phyloP scores from a whole-genome alignment of 2,888 invertebrate species.

The Aelia acuminata region DNA sequence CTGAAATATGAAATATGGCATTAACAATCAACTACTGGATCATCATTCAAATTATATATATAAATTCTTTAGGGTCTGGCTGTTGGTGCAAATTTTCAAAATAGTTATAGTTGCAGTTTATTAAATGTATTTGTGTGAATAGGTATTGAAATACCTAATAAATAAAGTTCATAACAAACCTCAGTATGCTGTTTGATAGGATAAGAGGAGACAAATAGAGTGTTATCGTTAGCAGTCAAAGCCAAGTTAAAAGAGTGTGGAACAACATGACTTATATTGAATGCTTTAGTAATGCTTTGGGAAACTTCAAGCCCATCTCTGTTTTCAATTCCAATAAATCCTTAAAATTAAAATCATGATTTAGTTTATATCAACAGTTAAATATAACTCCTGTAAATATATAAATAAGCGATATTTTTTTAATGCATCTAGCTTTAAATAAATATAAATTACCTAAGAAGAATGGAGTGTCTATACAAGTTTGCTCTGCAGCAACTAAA shows the following conservation, averaged over 20 bases:
- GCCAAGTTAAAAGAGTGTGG: conserved; percentile 47
- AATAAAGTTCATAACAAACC: conserved; percentile 50
- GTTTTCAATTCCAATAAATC: conserved; percentile 60
- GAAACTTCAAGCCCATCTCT: conserved; percentile 31
- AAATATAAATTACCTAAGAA: conserved; percentile 68
- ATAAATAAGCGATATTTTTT: not conserved
- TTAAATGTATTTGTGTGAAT: too few relatives aligned
- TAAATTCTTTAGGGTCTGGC: too few relatives aligned
- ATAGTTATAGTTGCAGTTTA: too few relatives aligned
- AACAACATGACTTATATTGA: conserved; percentile 60
- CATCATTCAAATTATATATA: not conserved
- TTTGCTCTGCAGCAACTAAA: conserved; percentile 69
- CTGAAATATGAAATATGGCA: conserved; percentile 40
- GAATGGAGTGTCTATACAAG: conserved; percentile 69
- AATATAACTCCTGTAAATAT: not conserved
- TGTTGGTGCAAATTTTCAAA: too few relatives aligned
- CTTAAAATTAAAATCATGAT: not conserved
- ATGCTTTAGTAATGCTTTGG: conserved; percentile 56
- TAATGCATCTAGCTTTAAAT: not conserved
- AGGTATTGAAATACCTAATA: not conserved
- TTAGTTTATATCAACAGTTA: not conserved
- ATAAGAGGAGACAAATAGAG: conserved; percentile 56
- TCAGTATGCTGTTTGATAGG: conserved; percentile 61
- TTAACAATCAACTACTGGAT: not conserved
- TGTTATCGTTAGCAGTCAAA: not conserved